Evolutionary conservation across 2,888 invertebrate species (phyloP).

Genomic region (Pachymerium ferrugineum): DNA sequence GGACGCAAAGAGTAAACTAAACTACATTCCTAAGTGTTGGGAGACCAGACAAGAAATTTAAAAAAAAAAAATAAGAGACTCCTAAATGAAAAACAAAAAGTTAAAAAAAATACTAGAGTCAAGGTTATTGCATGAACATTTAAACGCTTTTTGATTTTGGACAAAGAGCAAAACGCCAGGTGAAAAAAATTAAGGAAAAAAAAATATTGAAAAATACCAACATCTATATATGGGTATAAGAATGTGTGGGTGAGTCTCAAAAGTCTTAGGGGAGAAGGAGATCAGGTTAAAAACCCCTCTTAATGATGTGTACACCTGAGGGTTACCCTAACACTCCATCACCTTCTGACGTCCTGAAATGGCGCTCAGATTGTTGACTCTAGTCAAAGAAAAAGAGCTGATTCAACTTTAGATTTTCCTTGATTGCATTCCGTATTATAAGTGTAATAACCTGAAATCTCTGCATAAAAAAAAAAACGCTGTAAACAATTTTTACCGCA

Average conservation of each 20-base stretch:
- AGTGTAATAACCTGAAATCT: slow-evolving; percentile 14
- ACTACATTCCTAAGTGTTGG: neutral
- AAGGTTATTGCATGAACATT: neutral
- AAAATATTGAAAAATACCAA: neutral
- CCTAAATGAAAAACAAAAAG: neutral
- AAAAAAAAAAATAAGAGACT: neutral
- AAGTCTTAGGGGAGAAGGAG: neutral
- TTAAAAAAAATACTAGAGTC: neutral
- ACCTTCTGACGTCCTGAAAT: neutral
- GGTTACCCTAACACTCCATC: slow-evolving; percentile 15
- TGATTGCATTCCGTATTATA: slow-evolving; percentile 14
- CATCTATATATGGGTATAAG: neutral
- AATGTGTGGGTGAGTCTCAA: neutral
- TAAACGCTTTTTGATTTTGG: slow-evolving; percentile 16
- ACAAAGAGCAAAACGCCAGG: neutral
- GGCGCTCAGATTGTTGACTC: neutral
- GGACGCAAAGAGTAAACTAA: neutral
- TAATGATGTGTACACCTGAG: slow-evolving; percentile 9
- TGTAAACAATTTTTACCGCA: neutral
- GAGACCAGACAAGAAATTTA: neutral
- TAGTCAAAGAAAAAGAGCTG: neutral
- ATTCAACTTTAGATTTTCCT: slow-evolving; percentile 1
- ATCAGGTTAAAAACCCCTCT: neutral
- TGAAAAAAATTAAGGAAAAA: neutral
- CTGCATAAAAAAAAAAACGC: neutral